phyloP scores from a whole-genome alignment of 2,797 vertebrate species.

The Acomys russatus region DNA sequence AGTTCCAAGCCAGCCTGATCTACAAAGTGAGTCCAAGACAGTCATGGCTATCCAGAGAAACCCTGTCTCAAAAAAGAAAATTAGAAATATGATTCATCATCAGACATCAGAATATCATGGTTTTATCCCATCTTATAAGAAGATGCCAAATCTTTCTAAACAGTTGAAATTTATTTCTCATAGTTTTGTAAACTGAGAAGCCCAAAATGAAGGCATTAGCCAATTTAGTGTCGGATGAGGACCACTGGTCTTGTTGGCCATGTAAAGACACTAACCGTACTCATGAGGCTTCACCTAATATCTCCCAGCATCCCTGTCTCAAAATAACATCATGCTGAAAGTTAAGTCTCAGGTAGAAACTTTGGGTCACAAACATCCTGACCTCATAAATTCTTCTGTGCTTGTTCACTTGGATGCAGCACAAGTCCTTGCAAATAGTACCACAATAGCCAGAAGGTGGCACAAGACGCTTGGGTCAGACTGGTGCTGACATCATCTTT shows the following conservation, averaged over 20 bases:
- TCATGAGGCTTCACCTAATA: not conserved
- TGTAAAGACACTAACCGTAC: not conserved
- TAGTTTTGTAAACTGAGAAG: not conserved
- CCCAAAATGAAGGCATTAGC: not conserved
- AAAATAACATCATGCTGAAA: not conserved
- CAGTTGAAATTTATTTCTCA: not conserved
- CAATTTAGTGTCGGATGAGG: not conserved
- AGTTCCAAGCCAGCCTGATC: too few relatives aligned
- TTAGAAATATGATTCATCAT: too few relatives aligned
- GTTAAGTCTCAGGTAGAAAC: not conserved
- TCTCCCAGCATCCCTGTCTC: not conserved
- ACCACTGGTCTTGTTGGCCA: not conserved
- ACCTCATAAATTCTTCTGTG: not conserved
- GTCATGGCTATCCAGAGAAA: too few relatives aligned
- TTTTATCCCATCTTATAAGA: not conserved
- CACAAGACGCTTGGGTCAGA: not conserved
- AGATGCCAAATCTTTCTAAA: not conserved
- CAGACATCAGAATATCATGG: not conserved
- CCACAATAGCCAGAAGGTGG: not conserved
- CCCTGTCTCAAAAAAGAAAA: too few relatives aligned
- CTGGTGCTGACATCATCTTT: not conserved
- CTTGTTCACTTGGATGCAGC: conserved; percentile 36
- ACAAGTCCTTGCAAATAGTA: not conserved
- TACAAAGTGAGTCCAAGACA: too few relatives aligned
- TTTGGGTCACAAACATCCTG: not conserved